These are phyloP conservation scores for Tipula lateralis DNA, from an alignment of 2,888 invertebrate genomes.

Conservation along the genomic window DNA sequence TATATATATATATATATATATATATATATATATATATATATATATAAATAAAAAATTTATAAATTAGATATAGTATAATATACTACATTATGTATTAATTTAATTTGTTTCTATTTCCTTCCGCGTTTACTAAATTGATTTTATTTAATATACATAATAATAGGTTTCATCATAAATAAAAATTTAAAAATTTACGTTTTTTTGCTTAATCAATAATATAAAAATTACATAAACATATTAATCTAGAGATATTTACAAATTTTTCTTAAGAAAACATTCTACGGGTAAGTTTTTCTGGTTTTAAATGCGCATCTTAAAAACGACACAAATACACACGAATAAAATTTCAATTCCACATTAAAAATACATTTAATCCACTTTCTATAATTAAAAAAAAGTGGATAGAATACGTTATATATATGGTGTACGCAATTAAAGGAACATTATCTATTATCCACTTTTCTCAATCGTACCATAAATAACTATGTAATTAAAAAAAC, in stretches of 20 bases:
- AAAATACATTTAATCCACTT: not conserved
- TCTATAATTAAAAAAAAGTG: too few relatives aligned
- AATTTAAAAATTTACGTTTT: not conserved
- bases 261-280: not conserved
- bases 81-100: not conserved
- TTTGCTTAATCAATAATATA: not conserved
- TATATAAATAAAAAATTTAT: too few relatives aligned
- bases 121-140: not conserved
- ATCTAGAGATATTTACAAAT: not conserved
- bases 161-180: not conserved
- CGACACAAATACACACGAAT: not conserved
- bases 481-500: too few relatives aligned
- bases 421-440: too few relatives aligned
- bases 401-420: too few relatives aligned
- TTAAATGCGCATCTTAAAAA: not conserved
- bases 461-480: too few relatives aligned
- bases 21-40: too few relatives aligned
- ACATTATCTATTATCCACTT: too few relatives aligned
- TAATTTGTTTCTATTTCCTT: not conserved
- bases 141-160: not conserved
- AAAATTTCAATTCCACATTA: not conserved
- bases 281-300: not conserved
- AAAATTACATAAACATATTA: conserved; percentile 20
- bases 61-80: not conserved
- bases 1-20: too few relatives aligned